Percentiles rank a stretch among this genome's conserved stretches.
These are phyloP conservation scores for Stictocephala bisonia DNA, from an alignment of 2,888 invertebrate genomes.

Conservation along the genomic window DNA sequence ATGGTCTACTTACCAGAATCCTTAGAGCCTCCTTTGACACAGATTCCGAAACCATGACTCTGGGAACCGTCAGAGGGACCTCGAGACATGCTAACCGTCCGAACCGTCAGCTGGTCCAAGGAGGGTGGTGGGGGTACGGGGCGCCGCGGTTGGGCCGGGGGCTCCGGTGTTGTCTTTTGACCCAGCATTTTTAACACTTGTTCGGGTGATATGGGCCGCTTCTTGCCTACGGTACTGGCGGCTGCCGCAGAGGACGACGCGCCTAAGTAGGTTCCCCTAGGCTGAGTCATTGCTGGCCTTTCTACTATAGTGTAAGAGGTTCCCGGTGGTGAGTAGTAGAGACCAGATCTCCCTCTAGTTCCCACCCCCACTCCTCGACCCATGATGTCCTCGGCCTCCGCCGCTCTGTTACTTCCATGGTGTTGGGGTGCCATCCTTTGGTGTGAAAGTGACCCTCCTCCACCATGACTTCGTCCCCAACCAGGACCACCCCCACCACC, in stretches of 20 bases:
- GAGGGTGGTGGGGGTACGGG: conserved; percentile 62
- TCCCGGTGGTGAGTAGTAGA: conserved; percentile 88
- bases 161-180: conserved; percentile 62
- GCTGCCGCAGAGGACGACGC: conserved; percentile 69
- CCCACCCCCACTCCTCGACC: conserved; percentile 66
- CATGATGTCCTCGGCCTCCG: conserved; percentile 64
- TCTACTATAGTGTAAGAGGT: conserved; percentile 91
- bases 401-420: conserved; percentile 69
- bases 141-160: conserved; percentile 66
- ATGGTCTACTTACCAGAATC: conserved; percentile 76
- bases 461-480: conserved; percentile 52
- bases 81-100: conserved; percentile 87
- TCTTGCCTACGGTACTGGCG: conserved; percentile 69
- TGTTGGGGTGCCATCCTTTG: conserved; percentile 61
- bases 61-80: conserved; percentile 79
- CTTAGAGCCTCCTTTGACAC: conserved; percentile 87
- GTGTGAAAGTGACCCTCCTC: conserved; percentile 54
- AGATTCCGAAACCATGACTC: conserved; percentile 88
- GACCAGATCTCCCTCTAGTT: conserved; percentile 61
- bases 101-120: conserved; percentile 75
- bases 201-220: conserved; percentile 86
- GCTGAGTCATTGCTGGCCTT: conserved; percentile 76
- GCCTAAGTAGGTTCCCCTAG: conserved; percentile 76
- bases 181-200: conserved; percentile 69
- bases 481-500: conserved; percentile 56